Conservation (phyloP, 1,140 invertebrate genomes). For the Bombus difficillimus region DNA sequence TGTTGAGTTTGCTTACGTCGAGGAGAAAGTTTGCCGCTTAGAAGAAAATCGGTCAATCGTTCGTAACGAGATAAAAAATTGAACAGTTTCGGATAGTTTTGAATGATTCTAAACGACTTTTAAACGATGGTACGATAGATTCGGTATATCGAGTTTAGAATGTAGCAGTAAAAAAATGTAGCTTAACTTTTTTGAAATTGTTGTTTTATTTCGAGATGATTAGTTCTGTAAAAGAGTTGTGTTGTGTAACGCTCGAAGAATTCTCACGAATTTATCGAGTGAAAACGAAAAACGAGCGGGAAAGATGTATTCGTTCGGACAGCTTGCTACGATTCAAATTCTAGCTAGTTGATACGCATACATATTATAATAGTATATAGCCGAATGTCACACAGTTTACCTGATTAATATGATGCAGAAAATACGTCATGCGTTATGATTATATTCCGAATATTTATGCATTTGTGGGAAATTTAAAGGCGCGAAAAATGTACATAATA, state of each 20-base stretch:
- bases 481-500: neutral
- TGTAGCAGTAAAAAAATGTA: neutral
- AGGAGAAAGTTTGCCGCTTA: constrained; percentile 63
- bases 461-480: neutral
- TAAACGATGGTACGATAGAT: neutral
- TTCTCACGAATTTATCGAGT: neutral
- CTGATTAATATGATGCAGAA: neutral
- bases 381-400: neutral
- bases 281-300: neutral
- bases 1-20: constrained; percentile 10
- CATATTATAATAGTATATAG: neutral
- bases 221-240: neutral
- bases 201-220: neutral
- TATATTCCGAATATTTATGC: neutral
- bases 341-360: neutral
- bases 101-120: neutral
- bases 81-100: neutral
- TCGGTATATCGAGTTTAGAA: neutral
- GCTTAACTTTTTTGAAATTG: neutral
- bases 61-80: constrained; percentile 45
- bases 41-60: constrained; percentile 53
- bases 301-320: neutral
- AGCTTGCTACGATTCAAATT: neutral
- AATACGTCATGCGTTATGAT: neutral
- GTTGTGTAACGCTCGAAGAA: neutral